Percentiles rank a stretch among this genome's conserved stretches.
Evolutionary conservation across 2,888 invertebrate genomes (phyloP).

Genomic region (Rhodophaea formosa): DNA sequence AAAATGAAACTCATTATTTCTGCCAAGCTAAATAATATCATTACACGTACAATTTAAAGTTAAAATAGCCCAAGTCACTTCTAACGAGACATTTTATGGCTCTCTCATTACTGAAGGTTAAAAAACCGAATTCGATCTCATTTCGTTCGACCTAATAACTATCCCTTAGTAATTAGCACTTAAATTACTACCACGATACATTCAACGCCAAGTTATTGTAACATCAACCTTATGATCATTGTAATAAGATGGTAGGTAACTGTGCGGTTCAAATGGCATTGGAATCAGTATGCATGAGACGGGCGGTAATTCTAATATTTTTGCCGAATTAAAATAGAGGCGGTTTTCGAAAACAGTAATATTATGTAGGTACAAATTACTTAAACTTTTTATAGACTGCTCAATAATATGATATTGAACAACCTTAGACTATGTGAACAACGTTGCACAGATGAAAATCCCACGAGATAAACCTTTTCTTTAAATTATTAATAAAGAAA

Average conservation of each 20-base stretch:
- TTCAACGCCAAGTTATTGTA: background rate
- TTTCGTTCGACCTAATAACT: constrained; percentile 8
- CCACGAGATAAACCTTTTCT: too few species aligned
- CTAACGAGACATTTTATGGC: background rate
- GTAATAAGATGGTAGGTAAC: background rate
- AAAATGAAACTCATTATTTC: too few species aligned
- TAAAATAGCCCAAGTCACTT: background rate
- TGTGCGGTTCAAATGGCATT: background rate
- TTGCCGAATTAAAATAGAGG: constrained; percentile 12
- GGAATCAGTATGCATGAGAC: constrained; percentile 16
- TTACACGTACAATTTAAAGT: too few species aligned
- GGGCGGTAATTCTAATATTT: constrained; percentile 15
- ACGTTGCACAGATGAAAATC: too few species aligned
- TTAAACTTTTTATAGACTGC: too few species aligned
- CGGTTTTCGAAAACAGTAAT: background rate
- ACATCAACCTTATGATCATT: background rate
- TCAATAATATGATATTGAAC: too few species aligned
- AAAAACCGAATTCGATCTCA: constrained; percentile 7
- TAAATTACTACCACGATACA: background rate
- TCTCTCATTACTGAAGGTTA: constrained; percentile 2
- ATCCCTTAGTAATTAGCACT: constrained; percentile 11
- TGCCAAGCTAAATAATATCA: too few species aligned
- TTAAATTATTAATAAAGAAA: too few species aligned
- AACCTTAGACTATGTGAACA: too few species aligned
- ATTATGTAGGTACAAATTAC: too few species aligned